phyloP scores from a whole-genome alignment of 1,140 invertebrate species.

The Nasonia vitripennis region DNA sequence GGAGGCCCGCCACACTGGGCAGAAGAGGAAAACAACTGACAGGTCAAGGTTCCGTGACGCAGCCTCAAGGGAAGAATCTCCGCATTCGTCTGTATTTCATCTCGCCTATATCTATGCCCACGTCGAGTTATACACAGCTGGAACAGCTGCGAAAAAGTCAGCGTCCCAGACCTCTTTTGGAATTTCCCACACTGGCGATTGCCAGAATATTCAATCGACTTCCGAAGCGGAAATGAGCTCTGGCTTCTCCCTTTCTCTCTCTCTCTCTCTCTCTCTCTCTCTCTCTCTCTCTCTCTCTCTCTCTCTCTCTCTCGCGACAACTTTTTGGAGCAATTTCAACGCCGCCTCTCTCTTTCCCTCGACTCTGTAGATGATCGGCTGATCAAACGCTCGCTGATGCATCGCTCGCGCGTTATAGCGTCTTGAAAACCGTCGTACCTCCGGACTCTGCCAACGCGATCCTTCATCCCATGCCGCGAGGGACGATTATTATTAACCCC shows the following conservation, averaged over 20 bases:
- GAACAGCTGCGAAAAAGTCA: slow-evolving; percentile 4
- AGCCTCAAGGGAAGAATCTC: slow-evolving; percentile 51
- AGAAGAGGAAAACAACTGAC: slow-evolving; percentile 52
- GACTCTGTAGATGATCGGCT: background rate
- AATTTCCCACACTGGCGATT: slow-evolving; percentile 28
- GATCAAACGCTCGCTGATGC: background rate
- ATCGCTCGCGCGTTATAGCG: background rate
- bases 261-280: background rate
- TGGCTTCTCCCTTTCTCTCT: background rate
- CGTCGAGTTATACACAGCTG: background rate
- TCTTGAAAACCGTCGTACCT: background rate
- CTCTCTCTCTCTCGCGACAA: background rate
- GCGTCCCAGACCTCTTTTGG: slow-evolving; percentile 34
- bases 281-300: background rate
- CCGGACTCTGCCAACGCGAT: background rate
- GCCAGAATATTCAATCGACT: slow-evolving; percentile 51
- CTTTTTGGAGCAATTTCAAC: slow-evolving; percentile 32
- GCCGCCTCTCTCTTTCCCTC: background rate
- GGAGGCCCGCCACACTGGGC: background rate
- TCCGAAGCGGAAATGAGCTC: slow-evolving; percentile 37
- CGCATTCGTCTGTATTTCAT: slow-evolving; percentile 48
- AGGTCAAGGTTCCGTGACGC: slow-evolving; percentile 59
- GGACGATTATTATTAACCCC: no score
- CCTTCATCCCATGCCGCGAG: background rate
- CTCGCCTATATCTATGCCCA: background rate